These are phyloP conservation scores for Mastigias papua DNA, from an alignment of 30 jellyfish, hydroid and myxozoan species.

Conservation along the genomic window DNA sequence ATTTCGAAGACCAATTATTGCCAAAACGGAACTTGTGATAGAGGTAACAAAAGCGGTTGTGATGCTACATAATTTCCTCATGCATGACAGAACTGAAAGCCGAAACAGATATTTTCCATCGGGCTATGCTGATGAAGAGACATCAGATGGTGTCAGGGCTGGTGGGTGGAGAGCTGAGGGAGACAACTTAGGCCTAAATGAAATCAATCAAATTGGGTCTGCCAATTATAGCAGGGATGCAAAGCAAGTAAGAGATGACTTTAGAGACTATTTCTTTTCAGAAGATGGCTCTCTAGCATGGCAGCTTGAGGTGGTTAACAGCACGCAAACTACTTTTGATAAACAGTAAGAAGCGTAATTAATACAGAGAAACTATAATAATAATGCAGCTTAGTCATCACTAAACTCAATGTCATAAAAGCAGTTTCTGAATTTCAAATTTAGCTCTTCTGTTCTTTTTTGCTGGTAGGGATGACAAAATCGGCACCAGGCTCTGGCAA, in stretches of 20 bases:
- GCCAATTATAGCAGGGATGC: conserved; percentile 74
- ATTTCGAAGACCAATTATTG: conserved; percentile 77
- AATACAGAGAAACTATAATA: neutral
- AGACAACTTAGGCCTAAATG: conserved; percentile 50
- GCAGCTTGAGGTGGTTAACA: conserved; percentile 72
- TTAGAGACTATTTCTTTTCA: conserved; percentile 77
- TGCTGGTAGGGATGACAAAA: conserved; percentile 63
- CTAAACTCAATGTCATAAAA: conserved; percentile 55
- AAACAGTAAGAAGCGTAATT: conserved; percentile 27
- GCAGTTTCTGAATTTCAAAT: conserved; percentile 39
- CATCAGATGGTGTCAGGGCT: conserved; percentile 72
- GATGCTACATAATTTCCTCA: conserved; percentile 66
- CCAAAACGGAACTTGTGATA: conserved; percentile 50
- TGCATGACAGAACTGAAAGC: conserved; percentile 61
- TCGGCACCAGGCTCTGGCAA: conserved; percentile 72
- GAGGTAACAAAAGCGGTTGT: conserved; percentile 75
- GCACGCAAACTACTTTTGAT: conserved; percentile 57
- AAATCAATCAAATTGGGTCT: conserved; percentile 68
- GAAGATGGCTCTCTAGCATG: conserved; percentile 76
- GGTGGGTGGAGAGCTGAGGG: conserved; percentile 73
- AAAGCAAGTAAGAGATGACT: conserved; percentile 73
- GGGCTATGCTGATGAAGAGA: conserved; percentile 77
- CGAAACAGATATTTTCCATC: conserved; percentile 53
- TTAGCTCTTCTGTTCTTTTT: conserved; percentile 34
- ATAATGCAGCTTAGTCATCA: conserved; percentile 24